Percentiles rank a stretch among this genome's conserved stretches.
Conservation (phyloP, 2,888 invertebrate genomes). For the Aquatica leii region DNA sequence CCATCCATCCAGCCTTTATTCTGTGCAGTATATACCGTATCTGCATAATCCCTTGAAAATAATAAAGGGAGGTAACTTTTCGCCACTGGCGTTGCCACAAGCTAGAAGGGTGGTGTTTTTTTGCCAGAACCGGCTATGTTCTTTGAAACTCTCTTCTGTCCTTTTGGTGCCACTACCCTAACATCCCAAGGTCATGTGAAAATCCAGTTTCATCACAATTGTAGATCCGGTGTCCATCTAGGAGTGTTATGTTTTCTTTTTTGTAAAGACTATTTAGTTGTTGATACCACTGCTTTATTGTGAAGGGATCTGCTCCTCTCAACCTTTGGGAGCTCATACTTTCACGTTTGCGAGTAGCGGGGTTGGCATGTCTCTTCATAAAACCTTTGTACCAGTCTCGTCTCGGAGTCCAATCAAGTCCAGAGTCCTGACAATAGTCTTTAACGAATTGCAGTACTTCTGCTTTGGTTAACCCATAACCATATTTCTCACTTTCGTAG, state of each 20-base stretch:
- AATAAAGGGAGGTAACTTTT: constrained; percentile 1
- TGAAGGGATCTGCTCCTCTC: constrained; percentile 3
- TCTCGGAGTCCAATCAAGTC: too few relatives aligned
- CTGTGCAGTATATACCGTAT: too few relatives aligned
- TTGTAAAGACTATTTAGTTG: not conserved
- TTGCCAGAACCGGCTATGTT: constrained; percentile 6
- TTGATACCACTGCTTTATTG: not conserved
- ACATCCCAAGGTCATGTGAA: not conserved
- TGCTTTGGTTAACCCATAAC: too few relatives aligned
- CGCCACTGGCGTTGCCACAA: constrained; percentile 4
- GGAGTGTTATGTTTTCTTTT: not conserved
- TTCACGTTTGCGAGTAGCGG: not conserved
- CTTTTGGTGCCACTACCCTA: not conserved
- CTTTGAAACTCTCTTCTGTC: constrained; percentile 3
- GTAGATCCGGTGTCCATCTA: not conserved
- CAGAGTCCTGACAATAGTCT: too few relatives aligned
- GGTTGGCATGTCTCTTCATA: constrained; percentile 7
- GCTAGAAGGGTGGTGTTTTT: not conserved
- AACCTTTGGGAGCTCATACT: not conserved
- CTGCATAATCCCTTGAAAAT: not conserved
- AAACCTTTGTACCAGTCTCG: too few relatives aligned
- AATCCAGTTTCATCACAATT: constrained; percentile 13
- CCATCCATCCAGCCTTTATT: too few relatives aligned
- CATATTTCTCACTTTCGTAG: too few relatives aligned
- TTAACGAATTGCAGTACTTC: too few relatives aligned